Conservation (phyloP, 2,797 vertebrate genomes). For the Pogoniulus pusillus region DNA sequence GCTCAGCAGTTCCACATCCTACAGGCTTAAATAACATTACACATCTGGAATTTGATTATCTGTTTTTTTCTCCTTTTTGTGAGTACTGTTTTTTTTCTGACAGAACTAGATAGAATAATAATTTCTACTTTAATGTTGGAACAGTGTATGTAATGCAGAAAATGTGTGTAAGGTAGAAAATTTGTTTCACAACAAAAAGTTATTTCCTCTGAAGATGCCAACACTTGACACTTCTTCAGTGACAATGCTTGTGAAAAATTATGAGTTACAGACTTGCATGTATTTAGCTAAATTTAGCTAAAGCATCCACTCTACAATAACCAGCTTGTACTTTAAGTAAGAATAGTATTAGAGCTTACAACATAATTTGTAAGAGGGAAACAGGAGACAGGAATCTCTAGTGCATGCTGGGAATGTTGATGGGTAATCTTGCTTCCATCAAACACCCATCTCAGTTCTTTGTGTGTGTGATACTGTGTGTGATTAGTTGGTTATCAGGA, state of each 20-base stretch:
- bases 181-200: background rate
- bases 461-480: too few species aligned
- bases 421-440: background rate
- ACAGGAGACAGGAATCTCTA: background rate
- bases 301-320: background rate
- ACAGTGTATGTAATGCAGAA: background rate
- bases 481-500: background rate
- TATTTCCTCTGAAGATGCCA: background rate
- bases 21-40: background rate
- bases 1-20: background rate
- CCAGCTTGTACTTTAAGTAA: background rate
- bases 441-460: background rate
- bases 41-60: background rate
- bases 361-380: background rate
- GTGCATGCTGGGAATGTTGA: background rate
- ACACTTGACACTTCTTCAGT: background rate
- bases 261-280: background rate
- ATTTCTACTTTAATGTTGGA: background rate
- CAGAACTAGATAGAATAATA: background rate
- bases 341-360: background rate
- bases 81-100: background rate
- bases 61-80: too few species aligned
- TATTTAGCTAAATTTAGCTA: background rate
- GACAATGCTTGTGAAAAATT: background rate
- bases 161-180: background rate